phyloP scores from a whole-genome alignment of 2,113 vertebrate genomes.

The Callipepla squamata region DNA sequence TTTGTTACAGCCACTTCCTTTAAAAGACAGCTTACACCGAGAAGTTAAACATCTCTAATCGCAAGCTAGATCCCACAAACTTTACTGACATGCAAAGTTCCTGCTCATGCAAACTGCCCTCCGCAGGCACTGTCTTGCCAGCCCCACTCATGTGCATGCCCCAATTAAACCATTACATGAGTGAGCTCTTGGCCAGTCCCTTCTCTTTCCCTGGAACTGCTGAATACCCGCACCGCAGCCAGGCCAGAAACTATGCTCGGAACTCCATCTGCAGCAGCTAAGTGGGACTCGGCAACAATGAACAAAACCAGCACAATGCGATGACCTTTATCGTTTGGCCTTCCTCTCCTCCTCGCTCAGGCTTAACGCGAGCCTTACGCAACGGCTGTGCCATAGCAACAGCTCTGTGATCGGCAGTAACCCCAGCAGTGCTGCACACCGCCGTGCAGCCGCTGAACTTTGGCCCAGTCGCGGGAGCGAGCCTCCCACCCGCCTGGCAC shows the following conservation, averaged over 20 bases:
- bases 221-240: neutral
- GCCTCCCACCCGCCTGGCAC: constrained; percentile 47
- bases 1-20: neutral
- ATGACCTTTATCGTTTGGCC: neutral
- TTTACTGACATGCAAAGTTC: neutral
- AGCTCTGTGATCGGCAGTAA: constrained; percentile 80
- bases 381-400: constrained; percentile 75
- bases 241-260: neutral
- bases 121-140: neutral
- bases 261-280: neutral
- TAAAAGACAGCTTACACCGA: neutral
- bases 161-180: neutral
- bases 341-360: neutral
- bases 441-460: constrained; percentile 73
- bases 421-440: constrained; percentile 76
- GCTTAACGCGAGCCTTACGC: neutral
- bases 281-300: neutral
- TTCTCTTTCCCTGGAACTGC: neutral
- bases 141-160: neutral
- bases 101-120: neutral
- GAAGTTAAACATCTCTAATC: neutral
- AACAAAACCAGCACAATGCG: neutral
- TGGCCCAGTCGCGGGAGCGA: constrained; percentile 76
- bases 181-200: neutral
- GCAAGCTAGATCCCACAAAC: neutral